Conservation (phyloP, 2,113 vertebrate genomes). For the Sakesphorus luctuosus region DNA sequence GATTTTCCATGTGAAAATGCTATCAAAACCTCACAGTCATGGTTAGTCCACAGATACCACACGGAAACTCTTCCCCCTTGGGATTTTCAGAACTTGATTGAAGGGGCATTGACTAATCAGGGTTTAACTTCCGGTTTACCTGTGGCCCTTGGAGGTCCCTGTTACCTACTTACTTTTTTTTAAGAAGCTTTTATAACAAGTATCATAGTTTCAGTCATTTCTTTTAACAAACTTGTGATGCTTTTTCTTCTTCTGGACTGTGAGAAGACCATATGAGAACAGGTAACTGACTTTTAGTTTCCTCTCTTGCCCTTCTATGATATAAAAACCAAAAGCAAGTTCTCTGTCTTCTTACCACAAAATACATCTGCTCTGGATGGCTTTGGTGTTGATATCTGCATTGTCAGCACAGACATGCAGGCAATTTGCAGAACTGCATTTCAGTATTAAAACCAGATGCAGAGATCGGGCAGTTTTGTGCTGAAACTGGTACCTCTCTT, state of each 20-base stretch:
- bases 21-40: neutral
- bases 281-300: neutral
- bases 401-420: rapidly evolving
- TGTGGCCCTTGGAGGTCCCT: neutral
- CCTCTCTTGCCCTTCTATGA: neutral
- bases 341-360: neutral
- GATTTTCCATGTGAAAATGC: neutral
- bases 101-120: neutral
- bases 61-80: neutral
- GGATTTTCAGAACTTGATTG: neutral
- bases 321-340: neutral
- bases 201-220: neutral
- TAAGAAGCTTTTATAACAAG: neutral
- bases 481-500: neutral
- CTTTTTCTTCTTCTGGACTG: neutral
- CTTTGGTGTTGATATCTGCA: neutral
- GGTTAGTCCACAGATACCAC: neutral
- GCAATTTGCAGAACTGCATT: neutral
- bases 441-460: neutral
- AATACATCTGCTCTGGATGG: neutral
- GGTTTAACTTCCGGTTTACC: neutral
- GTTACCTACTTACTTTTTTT: neutral
- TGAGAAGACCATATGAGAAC: neutral
- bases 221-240: neutral
- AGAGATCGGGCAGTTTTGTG: neutral